Evolutionary conservation across 1,140 invertebrate genomes (phyloP).

Genomic region (Leguminivora glycinivorella): DNA sequence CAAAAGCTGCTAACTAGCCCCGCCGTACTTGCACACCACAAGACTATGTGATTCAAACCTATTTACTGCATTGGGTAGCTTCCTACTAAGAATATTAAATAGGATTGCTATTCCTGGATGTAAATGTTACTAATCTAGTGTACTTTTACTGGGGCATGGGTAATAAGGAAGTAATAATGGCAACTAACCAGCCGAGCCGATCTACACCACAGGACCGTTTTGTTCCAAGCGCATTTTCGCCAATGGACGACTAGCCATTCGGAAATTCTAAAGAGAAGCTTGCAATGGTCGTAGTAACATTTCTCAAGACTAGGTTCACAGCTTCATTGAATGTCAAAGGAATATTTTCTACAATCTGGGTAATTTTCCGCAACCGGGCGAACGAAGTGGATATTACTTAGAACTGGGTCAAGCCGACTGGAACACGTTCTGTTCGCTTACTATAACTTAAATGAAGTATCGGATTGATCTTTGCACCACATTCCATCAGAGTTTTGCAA

Average conservation of each 20-base stretch:
- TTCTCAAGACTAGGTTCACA: not conserved
- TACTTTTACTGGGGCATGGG: no score
- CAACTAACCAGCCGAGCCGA: not conserved
- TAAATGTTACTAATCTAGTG: no score
- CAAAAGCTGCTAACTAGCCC: no score
- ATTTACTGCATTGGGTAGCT: no score
- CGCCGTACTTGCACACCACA: no score
- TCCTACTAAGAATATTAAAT: no score
- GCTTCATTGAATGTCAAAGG: constrained; percentile 9
- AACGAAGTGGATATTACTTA: constrained; percentile 4
- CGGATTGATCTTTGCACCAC: constrained; percentile 14
- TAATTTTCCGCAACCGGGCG: constrained; percentile 10
- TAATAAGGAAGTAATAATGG: no score
- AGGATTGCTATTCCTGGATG: no score
- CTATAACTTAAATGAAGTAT: constrained; percentile 26
- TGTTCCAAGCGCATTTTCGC: no score
- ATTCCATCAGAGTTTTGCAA: not conserved
- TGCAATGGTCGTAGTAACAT: not conserved
- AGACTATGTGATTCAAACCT: no score
- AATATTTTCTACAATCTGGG: constrained; percentile 15
- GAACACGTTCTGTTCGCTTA: not conserved
- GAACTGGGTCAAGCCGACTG: constrained; percentile 3
- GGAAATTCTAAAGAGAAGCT: not conserved
- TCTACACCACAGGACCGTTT: not conserved
- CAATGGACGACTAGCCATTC: not conserved